Evolutionary conservation across 2,888 invertebrate genomes (phyloP), one percentile per base, ranked within the genome.

Genomic region (Andrena chrysosceles): DNA sequence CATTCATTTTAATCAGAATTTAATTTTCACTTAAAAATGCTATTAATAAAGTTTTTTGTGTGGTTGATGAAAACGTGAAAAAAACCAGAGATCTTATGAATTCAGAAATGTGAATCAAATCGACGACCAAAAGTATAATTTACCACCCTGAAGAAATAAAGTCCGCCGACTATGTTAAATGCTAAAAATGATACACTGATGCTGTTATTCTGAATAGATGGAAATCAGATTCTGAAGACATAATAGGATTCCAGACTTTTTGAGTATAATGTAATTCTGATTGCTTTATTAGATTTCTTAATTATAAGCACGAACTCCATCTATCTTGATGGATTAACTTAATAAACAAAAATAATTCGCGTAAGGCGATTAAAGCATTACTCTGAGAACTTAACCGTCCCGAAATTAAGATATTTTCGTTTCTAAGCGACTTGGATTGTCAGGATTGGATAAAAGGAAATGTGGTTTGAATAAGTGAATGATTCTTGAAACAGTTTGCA

Each of bases 261-360:
- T 35, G 42, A 29, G n/a, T n/a, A 42, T 26, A 60, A 31, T 23
- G 48, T 23, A 10, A 62, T 20, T 60, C n/a, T 13, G 70, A 48
- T 60, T 20, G 48, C 31, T 60, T 49, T 71, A 60, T 49, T 31
- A 60, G 31, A 23, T 10, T 13, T 48, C 56, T 31, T 62, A 62
- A 48, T 29, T 49, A 23, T 29, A 48, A 59, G 16, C 56, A 2
- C 23, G 20, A 16, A 31, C 31, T 20, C 8, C 4, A 23, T 31
- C 20, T 23, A 33, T 10, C 56, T 33, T 35, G 29, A 29, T 16
- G 62, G 49, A 49, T 23, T 71, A 62, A 60, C 23, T 2, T 62
- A 16, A 13, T 71, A 49, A 33, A 71, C 31, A 48, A 49, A 49
- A 71, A 71, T 62, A n/a, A 33, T 33, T 49, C 62, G n/a, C 4